phyloP scores from a whole-genome alignment of 1,140 invertebrate species.

The Trachelipus rathkii region DNA sequence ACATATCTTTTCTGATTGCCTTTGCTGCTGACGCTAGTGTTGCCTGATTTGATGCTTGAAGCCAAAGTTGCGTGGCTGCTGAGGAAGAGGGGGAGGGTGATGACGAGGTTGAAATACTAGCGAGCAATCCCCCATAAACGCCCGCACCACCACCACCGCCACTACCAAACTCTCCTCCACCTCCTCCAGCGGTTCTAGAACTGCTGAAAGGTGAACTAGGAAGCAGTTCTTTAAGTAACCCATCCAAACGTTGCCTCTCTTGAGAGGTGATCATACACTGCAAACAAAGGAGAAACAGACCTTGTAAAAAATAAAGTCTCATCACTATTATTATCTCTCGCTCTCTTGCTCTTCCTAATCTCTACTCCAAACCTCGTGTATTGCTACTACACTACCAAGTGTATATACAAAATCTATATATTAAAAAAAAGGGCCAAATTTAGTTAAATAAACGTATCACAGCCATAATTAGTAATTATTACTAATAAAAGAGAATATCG shows the following conservation, averaged over 20 bases:
- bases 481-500: background rate
- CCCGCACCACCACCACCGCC: constrained; percentile 17
- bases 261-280: background rate
- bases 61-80: constrained; percentile 12
- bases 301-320: background rate
- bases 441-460: background rate
- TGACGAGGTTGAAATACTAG: constrained; percentile 27
- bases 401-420: no score
- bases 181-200: constrained; percentile 13
- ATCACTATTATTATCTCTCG: background rate
- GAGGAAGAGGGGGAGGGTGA: constrained; percentile 10
- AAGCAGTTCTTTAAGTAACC: no score
- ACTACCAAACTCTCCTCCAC: background rate
- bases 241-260: background rate
- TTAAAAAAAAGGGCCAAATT: no score
- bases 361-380: background rate
- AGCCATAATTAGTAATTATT: no score
- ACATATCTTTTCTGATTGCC: constrained; percentile 24
- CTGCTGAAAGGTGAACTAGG: no score
- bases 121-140: constrained; percentile 16
- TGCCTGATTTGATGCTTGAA: background rate
- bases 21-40: background rate
- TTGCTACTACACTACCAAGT: no score
- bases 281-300: background rate
- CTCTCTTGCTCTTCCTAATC: background rate